Percentiles rank a stretch among this genome's conserved stretches.
phyloP scores from a whole-genome alignment of 2,797 vertebrate genomes.

The Chromobotia macracanthus region DNA sequence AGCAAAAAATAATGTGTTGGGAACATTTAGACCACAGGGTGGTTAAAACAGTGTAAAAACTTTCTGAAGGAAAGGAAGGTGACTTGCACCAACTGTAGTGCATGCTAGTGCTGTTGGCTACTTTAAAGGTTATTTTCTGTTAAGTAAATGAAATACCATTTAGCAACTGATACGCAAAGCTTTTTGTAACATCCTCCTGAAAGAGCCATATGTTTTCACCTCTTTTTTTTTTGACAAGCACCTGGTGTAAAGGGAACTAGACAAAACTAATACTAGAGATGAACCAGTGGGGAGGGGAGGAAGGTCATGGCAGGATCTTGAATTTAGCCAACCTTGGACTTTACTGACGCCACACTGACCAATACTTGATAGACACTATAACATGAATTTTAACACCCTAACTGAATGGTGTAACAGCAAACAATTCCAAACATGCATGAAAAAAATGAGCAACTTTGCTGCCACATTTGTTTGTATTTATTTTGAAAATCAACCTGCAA shows the following conservation, averaged over 20 bases:
- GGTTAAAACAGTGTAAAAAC: slow-evolving; percentile 14
- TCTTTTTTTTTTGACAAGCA: slow-evolving; percentile 77
- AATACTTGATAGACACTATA: not conserved
- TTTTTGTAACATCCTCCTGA: slow-evolving; percentile 80
- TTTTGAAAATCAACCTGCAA: too few relatives aligned
- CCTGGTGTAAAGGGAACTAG: slow-evolving; percentile 79
- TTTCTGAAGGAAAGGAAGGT: not conserved
- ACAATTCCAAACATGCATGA: not conserved
- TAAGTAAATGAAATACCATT: slow-evolving; percentile 75
- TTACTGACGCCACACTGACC: not conserved
- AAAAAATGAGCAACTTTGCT: too few relatives aligned
- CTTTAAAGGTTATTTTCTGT: slow-evolving; percentile 76
- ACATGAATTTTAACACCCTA: not conserved
- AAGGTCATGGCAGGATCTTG: slow-evolving; percentile 69
- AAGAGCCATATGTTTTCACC: slow-evolving; percentile 87
- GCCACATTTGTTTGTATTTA: too few relatives aligned
- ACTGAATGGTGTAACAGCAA: not conserved
- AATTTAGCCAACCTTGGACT: slow-evolving; percentile 64
- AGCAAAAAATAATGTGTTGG: not conserved
- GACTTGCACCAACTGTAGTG: not conserved
- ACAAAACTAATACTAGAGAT: slow-evolving; percentile 92
- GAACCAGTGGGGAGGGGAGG: slow-evolving; percentile 68
- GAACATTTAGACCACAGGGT: not conserved
- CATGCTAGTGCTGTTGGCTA: slow-evolving; percentile 65
- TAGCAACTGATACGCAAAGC: slow-evolving; percentile 82